Evolutionary conservation across 2,113 vertebrate genomes (phyloP), one percentile per base, ranked within the genome.

Genomic region (Hippocampus zosterae): DNA sequence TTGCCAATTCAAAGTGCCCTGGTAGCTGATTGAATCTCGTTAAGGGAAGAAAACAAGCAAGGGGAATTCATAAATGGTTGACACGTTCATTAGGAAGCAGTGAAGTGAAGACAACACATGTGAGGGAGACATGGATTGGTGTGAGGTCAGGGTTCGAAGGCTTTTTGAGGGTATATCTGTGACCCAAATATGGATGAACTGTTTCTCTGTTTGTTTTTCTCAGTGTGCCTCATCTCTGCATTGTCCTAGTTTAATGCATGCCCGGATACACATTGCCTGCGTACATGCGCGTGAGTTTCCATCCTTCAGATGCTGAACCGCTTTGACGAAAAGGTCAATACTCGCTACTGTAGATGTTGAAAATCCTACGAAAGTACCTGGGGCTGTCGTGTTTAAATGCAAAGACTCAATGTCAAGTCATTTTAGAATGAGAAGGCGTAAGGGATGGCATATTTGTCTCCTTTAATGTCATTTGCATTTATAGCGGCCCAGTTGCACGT

Each of bases 1-100:
- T 74, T 16, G 8, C 73, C 52, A 74, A 77, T 81, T 81, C 77
- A 78, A 75, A 80, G 85, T 69, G 76, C 71, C n/a, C 55, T 18
- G 50, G 74, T 79, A 70, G 77, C 71, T 80, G 82, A 87, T 80
- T 78, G 79, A 78, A 80, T 67, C 77, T 83, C 11, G 63, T 83
- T 80, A 83, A 71, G 61, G 33, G 65, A 79, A 72, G 74, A 79
- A 70, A 75, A 62, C 0, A 4, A 78, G 81, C 46, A 0, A 44
- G 53, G 64, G 60, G 33, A 69, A 67, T 81, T 75, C 42, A 65
- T 71, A 79, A 59, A 81, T 77, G 68, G 70, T 74, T 64, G 76
- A 71, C 16, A 65, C 27, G 2, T 68, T 81, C 64, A 63, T 80
- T 81, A 80, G 66, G 21, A 42, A 59, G 41, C 3, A 68, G 81